A percentile compares a stretch with the other conserved stretches of the same genome.
These are phyloP conservation scores for Tiliacea citrago DNA, from an alignment of 2,888 invertebrate genomes.

Conservation along the genomic window DNA sequence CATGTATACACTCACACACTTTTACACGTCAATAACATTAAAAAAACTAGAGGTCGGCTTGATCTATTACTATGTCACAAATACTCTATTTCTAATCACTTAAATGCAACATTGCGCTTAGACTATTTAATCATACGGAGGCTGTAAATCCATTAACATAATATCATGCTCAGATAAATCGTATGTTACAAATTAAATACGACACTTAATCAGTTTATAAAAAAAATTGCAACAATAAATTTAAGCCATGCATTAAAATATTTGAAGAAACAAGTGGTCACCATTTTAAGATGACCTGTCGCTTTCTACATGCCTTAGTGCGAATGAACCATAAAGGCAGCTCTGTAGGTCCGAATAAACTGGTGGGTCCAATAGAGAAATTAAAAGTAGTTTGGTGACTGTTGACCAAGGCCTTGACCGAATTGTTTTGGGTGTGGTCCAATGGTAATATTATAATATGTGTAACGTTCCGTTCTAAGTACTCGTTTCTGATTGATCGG, in stretches of 20 bases:
- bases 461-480: slow-evolving; percentile 52
- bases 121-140: slow-evolving; percentile 17
- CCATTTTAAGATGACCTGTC: slow-evolving; percentile 49
- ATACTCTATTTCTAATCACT: not conserved
- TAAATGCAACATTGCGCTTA: slow-evolving; percentile 14
- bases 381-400: slow-evolving; percentile 77
- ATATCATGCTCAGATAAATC: slow-evolving; percentile 35
- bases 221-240: slow-evolving; percentile 61
- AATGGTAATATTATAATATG: slow-evolving; percentile 52
- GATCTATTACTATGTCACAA: not conserved
- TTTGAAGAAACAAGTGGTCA: slow-evolving; percentile 51
- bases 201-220: slow-evolving; percentile 54
- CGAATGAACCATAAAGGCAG: not conserved
- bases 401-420: slow-evolving; percentile 81
- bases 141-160: slow-evolving; percentile 33
- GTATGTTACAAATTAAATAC: slow-evolving; percentile 47
- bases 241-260: slow-evolving; percentile 45
- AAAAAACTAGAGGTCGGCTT: not conserved
- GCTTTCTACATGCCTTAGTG: slow-evolving; percentile 50
- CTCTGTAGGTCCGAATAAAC: slow-evolving; percentile 40
- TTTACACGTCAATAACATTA: not conserved
- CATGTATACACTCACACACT: not conserved
- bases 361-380: slow-evolving; percentile 62
- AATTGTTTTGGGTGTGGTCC: slow-evolving; percentile 76
- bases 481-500: slow-evolving; percentile 57